Evolutionary conservation across 2,797 vertebrate genomes (phyloP).

Genomic region (Helicolenus hilgendorfi): DNA sequence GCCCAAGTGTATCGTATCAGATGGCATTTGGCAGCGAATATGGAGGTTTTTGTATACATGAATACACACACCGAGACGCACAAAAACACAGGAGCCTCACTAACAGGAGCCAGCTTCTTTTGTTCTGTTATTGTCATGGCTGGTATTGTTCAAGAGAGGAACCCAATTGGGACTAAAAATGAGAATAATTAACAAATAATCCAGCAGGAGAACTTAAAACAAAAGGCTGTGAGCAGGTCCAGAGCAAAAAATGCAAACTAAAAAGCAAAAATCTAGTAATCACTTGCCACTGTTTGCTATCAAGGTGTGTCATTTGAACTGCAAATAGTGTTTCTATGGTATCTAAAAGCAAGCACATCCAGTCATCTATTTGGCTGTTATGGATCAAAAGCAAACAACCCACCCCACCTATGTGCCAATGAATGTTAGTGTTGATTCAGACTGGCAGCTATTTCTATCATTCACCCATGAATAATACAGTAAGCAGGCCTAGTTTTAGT

Average conservation of each 20-base stretch:
- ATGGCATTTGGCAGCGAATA: constrained; percentile 2
- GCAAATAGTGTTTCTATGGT: background rate
- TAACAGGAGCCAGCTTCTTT: constrained; percentile 5
- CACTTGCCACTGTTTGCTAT: background rate
- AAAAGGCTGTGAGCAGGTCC: background rate
- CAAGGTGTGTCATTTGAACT: constrained; percentile 10
- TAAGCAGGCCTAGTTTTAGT: background rate
- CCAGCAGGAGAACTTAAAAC: background rate
- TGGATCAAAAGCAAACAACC: constrained; percentile 39
- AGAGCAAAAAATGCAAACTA: background rate
- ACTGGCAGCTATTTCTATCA: constrained; percentile 12
- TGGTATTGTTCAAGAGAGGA: constrained; percentile 16
- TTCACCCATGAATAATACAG: constrained; percentile 38
- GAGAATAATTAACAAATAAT: constrained; percentile 31
- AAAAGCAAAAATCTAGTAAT: background rate
- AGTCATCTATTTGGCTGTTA: background rate
- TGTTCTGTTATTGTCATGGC: constrained; percentile 2
- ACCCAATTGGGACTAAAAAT: constrained; percentile 5
- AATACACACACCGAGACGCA: background rate
- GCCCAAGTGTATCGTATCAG: constrained; percentile 21
- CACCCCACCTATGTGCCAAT: background rate
- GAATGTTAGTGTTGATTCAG: constrained; percentile 24
- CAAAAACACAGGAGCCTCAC: background rate
- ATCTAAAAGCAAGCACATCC: background rate
- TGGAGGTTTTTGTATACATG: background rate